Conservation (phyloP, 2,797 vertebrate genomes). For the Neosalanx taihuensis region DNA sequence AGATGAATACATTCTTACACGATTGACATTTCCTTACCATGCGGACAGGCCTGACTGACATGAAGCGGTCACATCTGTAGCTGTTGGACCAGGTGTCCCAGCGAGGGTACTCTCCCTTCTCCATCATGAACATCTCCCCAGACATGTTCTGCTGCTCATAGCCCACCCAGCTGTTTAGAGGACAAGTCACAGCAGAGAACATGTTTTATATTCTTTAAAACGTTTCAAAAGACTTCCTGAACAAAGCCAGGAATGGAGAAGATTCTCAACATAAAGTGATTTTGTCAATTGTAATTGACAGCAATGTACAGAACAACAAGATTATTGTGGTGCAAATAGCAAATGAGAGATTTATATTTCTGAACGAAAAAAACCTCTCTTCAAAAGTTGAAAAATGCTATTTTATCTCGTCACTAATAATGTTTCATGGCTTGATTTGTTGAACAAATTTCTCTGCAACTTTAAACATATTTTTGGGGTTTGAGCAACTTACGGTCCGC, state of each 20-base stretch:
- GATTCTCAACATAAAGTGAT: too few relatives aligned
- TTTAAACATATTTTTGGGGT: not conserved
- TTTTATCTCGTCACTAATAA: too few relatives aligned
- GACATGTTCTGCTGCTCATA: conserved; percentile 79
- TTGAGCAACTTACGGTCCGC: conserved; percentile 75
- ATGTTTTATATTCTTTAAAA: not conserved
- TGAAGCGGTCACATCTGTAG: conserved; percentile 77
- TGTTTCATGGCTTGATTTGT: too few relatives aligned
- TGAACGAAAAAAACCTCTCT: too few relatives aligned
- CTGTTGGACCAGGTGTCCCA: conserved; percentile 88
- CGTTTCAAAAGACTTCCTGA: too few relatives aligned
- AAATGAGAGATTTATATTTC: too few relatives aligned
- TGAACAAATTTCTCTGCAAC: not conserved
- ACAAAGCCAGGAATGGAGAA: too few relatives aligned
- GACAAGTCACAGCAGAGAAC: not conserved
- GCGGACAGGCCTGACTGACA: conserved; percentile 78
- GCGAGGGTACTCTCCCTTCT: conserved; percentile 83
- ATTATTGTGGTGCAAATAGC: too few relatives aligned
- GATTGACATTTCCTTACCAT: conserved; percentile 68
- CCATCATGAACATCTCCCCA: conserved; percentile 84
- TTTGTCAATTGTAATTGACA: too few relatives aligned
- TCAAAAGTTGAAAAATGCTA: too few relatives aligned
- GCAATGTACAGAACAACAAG: too few relatives aligned
- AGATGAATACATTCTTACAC: not conserved
- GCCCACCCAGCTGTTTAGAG: conserved; percentile 74